Evolutionary conservation across 2,113 vertebrate species (phyloP).

Genomic region (Hymenochirus boettgeri): DNA sequence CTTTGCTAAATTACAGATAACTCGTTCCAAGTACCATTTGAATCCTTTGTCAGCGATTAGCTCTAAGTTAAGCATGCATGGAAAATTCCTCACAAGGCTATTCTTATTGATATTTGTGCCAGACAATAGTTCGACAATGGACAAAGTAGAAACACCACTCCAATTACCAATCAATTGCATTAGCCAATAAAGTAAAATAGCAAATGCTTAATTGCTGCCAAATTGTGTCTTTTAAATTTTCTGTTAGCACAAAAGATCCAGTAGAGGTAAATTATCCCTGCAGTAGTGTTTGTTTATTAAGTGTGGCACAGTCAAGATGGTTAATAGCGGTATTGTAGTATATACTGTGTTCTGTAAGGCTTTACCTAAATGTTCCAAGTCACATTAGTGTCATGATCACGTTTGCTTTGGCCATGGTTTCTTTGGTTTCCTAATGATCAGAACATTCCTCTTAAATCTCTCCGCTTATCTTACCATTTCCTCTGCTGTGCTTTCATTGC

Average conservation of each 20-base stretch:
- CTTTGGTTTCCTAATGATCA: constrained; percentile 21
- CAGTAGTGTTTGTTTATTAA: constrained; percentile 14
- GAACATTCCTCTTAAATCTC: constrained; percentile 4
- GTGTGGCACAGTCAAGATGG: constrained; percentile 5
- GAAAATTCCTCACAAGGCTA: too few species aligned
- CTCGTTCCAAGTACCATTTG: too few species aligned
- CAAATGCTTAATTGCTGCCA: constrained; percentile 5
- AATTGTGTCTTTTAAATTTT: constrained; percentile 10
- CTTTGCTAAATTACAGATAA: too few species aligned
- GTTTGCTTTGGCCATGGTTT: not conserved
- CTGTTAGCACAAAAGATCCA: not conserved
- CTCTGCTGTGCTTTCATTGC: not conserved
- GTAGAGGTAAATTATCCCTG: constrained; percentile 12
- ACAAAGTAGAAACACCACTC: too few species aligned
- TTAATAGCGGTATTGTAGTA: constrained; percentile 15
- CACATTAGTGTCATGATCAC: constrained; percentile 13
- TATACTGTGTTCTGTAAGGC: constrained; percentile 20
- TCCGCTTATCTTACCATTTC: not conserved
- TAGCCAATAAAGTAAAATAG: not conserved
- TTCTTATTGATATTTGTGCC: too few species aligned
- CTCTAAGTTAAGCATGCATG: too few species aligned
- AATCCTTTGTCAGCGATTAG: too few species aligned
- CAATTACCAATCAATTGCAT: not conserved
- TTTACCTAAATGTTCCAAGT: constrained; percentile 1
- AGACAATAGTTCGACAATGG: too few species aligned